Evolutionary conservation across 2,113 vertebrate species (phyloP).

Genomic region (Ammodytes dubius): DNA sequence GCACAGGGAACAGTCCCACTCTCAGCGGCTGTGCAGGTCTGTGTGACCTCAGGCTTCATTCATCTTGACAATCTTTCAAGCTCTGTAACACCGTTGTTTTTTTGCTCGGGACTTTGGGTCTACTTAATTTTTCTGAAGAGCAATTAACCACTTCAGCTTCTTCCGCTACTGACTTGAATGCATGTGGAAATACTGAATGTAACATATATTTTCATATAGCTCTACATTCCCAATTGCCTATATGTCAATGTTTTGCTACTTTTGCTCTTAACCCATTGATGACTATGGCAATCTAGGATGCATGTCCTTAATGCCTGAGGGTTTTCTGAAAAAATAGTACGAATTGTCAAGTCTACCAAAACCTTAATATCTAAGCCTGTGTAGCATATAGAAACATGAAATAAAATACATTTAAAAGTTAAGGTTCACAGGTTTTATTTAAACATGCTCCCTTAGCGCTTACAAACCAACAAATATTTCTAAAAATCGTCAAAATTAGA

Average conservation of each 20-base stretch:
- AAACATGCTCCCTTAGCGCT: too few relatives aligned
- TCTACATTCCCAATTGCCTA: background rate
- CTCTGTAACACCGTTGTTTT: background rate
- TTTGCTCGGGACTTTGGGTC: background rate
- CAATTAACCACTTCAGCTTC: background rate
- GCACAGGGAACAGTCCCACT: slow-evolving; percentile 48
- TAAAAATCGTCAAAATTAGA: too few relatives aligned
- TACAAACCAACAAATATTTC: too few relatives aligned
- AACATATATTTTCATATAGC: background rate
- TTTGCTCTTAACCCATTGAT: too few relatives aligned
- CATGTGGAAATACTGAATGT: background rate
- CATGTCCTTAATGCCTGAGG: too few relatives aligned
- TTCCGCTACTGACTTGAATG: background rate
- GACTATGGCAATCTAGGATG: too few relatives aligned
- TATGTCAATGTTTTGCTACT: slow-evolving; percentile 10
- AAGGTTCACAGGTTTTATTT: too few relatives aligned
- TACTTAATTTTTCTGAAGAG: background rate
- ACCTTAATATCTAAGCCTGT: too few relatives aligned
- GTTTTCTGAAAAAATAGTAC: too few relatives aligned
- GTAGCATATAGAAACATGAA: too few relatives aligned
- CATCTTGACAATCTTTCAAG: slow-evolving; percentile 19
- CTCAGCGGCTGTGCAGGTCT: slow-evolving; percentile 56
- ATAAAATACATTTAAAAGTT: too few relatives aligned
- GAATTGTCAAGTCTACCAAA: too few relatives aligned
- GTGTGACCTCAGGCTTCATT: slow-evolving; percentile 36